phyloP scores from a whole-genome alignment of 1,140 invertebrate species.

The Saccostrea glomerata region DNA sequence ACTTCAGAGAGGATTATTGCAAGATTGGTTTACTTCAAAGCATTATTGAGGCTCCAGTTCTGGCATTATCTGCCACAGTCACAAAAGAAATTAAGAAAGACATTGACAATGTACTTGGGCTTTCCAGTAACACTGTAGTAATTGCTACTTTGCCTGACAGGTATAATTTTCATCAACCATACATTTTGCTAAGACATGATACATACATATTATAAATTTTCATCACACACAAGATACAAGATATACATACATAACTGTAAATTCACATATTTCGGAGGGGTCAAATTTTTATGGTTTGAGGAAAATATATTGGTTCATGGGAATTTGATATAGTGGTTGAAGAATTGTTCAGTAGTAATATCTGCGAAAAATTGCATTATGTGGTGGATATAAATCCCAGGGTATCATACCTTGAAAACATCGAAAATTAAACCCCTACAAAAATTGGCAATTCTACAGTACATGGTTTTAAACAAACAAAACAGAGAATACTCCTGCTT shows the following conservation, averaged over 20 bases:
- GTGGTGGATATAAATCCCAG: too few relatives aligned
- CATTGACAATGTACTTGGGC: not conserved
- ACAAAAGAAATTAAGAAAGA: not conserved
- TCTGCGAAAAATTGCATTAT: too few relatives aligned
- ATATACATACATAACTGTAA: too few relatives aligned
- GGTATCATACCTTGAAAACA: not conserved
- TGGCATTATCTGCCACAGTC: not conserved
- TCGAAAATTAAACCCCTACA: not conserved
- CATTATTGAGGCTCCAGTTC: constrained; percentile 4
- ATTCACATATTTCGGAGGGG: too few relatives aligned
- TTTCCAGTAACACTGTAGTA: constrained; percentile 13
- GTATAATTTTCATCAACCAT: not conserved
- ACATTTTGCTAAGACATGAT: not conserved
- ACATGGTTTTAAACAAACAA: not conserved
- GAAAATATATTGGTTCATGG: too few relatives aligned
- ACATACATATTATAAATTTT: not conserved
- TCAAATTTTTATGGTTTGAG: too few relatives aligned
- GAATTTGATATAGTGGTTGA: too few relatives aligned
- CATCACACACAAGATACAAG: not conserved
- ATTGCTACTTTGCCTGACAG: constrained; percentile 10
- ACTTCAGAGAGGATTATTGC: constrained; percentile 11
- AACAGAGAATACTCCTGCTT: not conserved
- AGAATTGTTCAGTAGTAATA: too few relatives aligned
- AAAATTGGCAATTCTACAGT: too few relatives aligned
- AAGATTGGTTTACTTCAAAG: not conserved